phyloP scores from a whole-genome alignment of 2,797 vertebrate genomes.

The Myiotriccus ornatus region DNA sequence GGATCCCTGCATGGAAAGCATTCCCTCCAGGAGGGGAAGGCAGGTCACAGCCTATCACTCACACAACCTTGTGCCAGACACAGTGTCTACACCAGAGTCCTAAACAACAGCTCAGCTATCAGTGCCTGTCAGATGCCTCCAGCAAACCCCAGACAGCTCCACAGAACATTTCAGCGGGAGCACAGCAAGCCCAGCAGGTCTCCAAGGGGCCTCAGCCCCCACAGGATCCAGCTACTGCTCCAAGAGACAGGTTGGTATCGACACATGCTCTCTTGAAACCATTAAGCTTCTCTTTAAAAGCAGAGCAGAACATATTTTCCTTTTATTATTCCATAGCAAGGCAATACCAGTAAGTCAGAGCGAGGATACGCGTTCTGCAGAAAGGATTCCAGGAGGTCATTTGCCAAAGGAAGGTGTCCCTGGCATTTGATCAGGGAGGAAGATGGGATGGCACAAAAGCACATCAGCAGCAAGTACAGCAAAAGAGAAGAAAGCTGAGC shows the following conservation, averaged over 20 bases:
- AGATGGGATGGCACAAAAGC: conserved; percentile 40
- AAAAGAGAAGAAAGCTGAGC: conserved; percentile 44
- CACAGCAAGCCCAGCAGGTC: conserved; percentile 24
- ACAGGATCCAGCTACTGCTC: neutral
- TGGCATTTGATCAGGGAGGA: conserved; percentile 36
- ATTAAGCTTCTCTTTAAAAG: neutral
- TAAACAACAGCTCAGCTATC: neutral
- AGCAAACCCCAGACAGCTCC: conserved; percentile 34
- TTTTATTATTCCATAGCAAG: neutral
- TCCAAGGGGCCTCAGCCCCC: neutral
- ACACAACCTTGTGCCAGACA: neutral
- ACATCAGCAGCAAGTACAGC: conserved; percentile 5
- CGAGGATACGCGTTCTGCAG: neutral
- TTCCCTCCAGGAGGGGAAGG: neutral
- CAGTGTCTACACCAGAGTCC: neutral
- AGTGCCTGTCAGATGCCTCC: conserved; percentile 13
- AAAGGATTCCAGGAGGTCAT: conserved; percentile 49
- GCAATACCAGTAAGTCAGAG: neutral
- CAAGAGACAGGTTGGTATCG: neutral
- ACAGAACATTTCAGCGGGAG: neutral
- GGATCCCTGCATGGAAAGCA: neutral
- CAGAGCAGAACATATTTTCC: neutral
- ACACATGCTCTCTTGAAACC: neutral
- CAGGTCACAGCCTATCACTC: conserved; percentile 46
- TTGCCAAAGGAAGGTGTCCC: conserved; percentile 22